Evolutionary conservation across 2,113 vertebrate genomes (phyloP).

Genomic region (Pomatorhinus ruficollis): DNA sequence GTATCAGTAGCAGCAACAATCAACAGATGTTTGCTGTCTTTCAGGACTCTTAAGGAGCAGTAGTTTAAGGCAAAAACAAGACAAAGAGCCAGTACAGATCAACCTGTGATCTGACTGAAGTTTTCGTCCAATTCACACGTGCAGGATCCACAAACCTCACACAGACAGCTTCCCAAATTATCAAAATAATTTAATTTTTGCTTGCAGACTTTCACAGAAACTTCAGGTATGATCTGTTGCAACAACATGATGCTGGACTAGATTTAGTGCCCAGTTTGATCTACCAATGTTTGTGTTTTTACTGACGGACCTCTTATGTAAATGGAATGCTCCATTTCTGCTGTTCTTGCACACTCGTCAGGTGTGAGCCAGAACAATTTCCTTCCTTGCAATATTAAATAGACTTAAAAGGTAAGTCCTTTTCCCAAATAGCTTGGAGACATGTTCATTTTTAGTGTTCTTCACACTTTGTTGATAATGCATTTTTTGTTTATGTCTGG

Average conservation of each 20-base stretch:
- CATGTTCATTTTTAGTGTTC: not conserved
- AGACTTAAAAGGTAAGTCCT: not conserved
- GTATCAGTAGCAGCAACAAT: not conserved
- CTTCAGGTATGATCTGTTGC: not conserved
- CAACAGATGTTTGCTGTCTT: not conserved
- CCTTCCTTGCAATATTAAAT: not conserved
- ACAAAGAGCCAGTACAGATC: not conserved
- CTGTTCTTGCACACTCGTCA: not conserved
- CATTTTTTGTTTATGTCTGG: conserved; percentile 21
- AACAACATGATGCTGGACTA: not conserved
- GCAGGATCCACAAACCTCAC: not conserved
- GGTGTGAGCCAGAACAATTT: not conserved
- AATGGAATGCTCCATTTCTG: not conserved
- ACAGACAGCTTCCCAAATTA: not conserved
- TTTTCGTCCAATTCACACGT: not conserved
- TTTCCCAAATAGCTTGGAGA: conserved; percentile 4
- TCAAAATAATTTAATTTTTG: not conserved
- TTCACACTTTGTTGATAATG: conserved; percentile 44
- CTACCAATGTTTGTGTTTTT: not conserved
- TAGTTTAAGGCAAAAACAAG: not conserved
- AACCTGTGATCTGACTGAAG: not conserved
- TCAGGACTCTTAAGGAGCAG: not conserved
- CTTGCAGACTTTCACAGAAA: not conserved
- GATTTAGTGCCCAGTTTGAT: not conserved
- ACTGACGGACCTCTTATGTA: not conserved